Base-by-base conservation (phyloP, 1,140 invertebrate species). In the Wasmannia auropunctata region DNA sequence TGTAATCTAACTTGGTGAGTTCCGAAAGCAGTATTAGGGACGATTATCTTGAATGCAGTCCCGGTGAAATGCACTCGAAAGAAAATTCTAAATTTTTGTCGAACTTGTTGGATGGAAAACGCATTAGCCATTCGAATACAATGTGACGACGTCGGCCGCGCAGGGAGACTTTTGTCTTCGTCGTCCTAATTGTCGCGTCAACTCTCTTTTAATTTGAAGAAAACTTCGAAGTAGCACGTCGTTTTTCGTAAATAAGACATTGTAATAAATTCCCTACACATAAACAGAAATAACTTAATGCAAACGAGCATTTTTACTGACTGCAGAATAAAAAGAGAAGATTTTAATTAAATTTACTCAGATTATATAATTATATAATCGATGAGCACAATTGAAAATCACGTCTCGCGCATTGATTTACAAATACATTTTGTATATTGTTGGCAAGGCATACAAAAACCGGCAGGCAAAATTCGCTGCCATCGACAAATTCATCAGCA, bases 71-170 rank as follows among this genome's bases (percentile, higher is more conserved):
- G 34, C 31, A n/a, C 19, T 25, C 28, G 28, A 86, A 87, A 87
- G 75, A 90, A n/a, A 85, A 87, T 70, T 65, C 31, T 54, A 90
- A 90, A 89, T 87, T 87, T 69, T 89, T 79, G 62, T 65, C 60
- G 14, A 90, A 86, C 75, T 81, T 72, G 86, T 84, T 67, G 56
- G 77, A 87, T 83, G 51, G 49, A 67, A 87, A 87, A 87, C 81
- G 85, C 65, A 79, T 83, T 88, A 86, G 76, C 22, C 43, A 19
- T 22, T 34, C 14, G 22, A n/a, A 56, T 10, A 65, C 65, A 54
- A 69, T 54, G 8, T 22, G 19, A 56, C 10, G 58, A 22, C 34
- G 14, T 40, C 31, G 31, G 14, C 4, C 28, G 8, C 10, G 25
- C 34, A 10, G 3, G 25, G 14, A 34, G 14, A 46, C 22, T 34